Conservation (phyloP, 1,140 invertebrate genomes). For the Leptoteleia sp. region DNA sequence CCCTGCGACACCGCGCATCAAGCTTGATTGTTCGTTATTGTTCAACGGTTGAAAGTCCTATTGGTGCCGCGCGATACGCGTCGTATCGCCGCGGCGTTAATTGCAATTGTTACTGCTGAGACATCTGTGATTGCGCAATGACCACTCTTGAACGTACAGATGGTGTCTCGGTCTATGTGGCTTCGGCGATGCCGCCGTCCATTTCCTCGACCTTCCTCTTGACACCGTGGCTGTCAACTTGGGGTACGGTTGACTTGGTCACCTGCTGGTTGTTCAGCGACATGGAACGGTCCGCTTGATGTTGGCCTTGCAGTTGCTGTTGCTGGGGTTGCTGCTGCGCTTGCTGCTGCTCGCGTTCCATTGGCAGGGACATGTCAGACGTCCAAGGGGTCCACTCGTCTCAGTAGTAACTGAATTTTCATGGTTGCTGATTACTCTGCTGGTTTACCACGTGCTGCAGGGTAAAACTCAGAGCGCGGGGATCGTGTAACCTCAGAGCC, state of each 20-base stretch:
- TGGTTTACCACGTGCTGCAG: slow-evolving; percentile 84
- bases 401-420: slow-evolving; percentile 85
- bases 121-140: slow-evolving; percentile 76
- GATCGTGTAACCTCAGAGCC: slow-evolving; percentile 88
- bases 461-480: slow-evolving; percentile 84
- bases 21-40: slow-evolving; percentile 58
- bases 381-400: slow-evolving; percentile 81
- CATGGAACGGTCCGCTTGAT: slow-evolving; percentile 71
- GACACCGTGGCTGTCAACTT: slow-evolving; percentile 74
- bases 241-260: slow-evolving; percentile 65
- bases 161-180: slow-evolving; percentile 60
- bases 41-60: slow-evolving; percentile 45
- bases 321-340: slow-evolving; percentile 66
- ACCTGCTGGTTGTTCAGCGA: slow-evolving; percentile 71
- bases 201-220: slow-evolving; percentile 79
- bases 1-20: slow-evolving; percentile 32
- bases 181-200: slow-evolving; percentile 72
- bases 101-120: slow-evolving; percentile 78
- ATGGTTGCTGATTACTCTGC: slow-evolving; percentile 83
- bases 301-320: slow-evolving; percentile 55
- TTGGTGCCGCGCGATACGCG: slow-evolving; percentile 21
- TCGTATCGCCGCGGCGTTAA: slow-evolving; percentile 1
- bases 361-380: slow-evolving; percentile 68
- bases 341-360: no score
- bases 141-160: slow-evolving; percentile 77